Percentiles rank a stretch among this genome's conserved stretches.
Evolutionary conservation across 2,797 vertebrate genomes (phyloP).

Genomic region (Oreochromis grahami): DNA sequence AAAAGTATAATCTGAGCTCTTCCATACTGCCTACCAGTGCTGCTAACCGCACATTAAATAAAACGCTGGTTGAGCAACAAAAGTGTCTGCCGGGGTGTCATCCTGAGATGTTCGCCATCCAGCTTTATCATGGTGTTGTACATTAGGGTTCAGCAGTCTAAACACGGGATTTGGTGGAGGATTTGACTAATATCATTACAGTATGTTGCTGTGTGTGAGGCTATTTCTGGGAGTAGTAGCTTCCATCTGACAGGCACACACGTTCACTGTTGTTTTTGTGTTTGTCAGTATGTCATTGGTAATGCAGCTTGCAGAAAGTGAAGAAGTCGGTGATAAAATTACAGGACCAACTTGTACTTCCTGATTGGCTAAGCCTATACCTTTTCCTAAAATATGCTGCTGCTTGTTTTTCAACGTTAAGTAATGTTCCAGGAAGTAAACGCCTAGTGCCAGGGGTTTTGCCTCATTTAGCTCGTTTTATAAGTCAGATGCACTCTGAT

Average conservation of each 20-base stretch:
- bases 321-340: background rate
- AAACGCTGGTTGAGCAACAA: background rate
- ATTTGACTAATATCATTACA: slow-evolving; percentile 71
- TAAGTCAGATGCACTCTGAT: background rate
- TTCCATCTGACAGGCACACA: slow-evolving; percentile 9
- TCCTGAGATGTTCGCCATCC: background rate
- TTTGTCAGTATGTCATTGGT: background rate
- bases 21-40: background rate
- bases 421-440: background rate
- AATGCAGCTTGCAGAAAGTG: background rate
- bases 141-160: slow-evolving; percentile 31
- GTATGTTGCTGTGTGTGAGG: slow-evolving; percentile 2
- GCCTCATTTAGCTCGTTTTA: background rate
- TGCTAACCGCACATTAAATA: background rate
- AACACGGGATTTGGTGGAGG: slow-evolving; percentile 59
- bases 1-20: background rate
- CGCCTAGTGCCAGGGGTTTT: background rate
- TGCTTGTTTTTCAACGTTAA: background rate
- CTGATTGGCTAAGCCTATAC: background rate
- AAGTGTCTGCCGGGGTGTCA: background rate
- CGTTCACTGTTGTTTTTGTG: background rate
- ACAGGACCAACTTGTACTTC: background rate
- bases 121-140: background rate
- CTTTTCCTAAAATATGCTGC: background rate
- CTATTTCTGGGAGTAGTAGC: slow-evolving; percentile 26